phyloP scores from a whole-genome alignment of 1,140 invertebrate species.

The Rhagoletis zephyria region DNA sequence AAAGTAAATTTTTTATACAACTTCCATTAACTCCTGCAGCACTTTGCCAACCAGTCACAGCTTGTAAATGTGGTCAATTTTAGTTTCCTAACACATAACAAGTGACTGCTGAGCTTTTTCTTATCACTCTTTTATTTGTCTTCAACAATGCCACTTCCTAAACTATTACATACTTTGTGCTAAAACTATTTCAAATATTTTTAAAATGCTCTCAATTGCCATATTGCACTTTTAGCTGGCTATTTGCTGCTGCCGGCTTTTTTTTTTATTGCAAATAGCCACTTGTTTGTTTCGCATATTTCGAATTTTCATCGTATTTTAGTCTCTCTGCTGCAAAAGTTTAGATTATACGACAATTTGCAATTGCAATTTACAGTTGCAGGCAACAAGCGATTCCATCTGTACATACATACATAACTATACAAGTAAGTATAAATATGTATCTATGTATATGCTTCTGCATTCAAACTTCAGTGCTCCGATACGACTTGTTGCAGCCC shows the following conservation, averaged over 20 bases:
- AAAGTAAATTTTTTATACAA: too few relatives aligned
- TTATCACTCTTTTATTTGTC: not conserved
- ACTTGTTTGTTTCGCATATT: constrained; percentile 46
- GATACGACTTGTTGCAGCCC: not conserved
- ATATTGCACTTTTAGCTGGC: not conserved
- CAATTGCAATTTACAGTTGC: constrained; percentile 38
- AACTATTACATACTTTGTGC: not conserved
- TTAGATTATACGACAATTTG: constrained; percentile 39
- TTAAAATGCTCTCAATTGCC: not conserved
- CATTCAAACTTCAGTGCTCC: not conserved
- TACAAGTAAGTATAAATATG: not conserved
- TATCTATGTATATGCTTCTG: not conserved
- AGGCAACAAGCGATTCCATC: not conserved
- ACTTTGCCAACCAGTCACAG: not conserved
- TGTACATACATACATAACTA: not conserved
- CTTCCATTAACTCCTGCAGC: not conserved
- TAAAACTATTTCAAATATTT: not conserved
- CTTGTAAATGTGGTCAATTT: constrained; percentile 36
- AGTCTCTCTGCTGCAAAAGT: not conserved
- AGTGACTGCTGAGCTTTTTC: not conserved
- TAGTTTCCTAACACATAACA: constrained; percentile 1
- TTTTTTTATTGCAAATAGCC: constrained; percentile 10
- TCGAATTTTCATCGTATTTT: constrained; percentile 17
- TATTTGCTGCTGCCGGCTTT: not conserved
- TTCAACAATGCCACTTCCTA: not conserved